Conservation (phyloP, 2,113 vertebrate genomes). For the Manacus vitellinus region DNA sequence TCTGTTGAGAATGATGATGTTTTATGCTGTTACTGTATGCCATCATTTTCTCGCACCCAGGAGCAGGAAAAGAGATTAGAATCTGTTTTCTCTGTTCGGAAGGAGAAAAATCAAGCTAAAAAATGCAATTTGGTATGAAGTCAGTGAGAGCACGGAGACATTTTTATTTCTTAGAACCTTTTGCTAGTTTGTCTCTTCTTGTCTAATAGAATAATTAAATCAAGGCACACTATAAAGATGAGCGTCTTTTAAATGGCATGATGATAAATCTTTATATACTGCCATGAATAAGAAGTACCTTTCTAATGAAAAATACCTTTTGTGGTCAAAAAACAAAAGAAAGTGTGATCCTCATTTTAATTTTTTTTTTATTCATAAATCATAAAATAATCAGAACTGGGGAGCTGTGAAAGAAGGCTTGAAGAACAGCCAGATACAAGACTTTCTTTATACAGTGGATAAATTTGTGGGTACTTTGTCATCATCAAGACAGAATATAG, state of each 20-base stretch:
- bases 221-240: neutral
- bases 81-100: neutral
- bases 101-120: neutral
- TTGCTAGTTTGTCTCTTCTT: neutral
- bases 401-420: constrained; percentile 74
- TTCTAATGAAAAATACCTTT: neutral
- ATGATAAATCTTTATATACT: neutral
- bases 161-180: neutral
- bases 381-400: constrained; percentile 72
- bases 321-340: neutral
- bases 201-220: neutral
- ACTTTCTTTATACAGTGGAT: constrained; percentile 78
- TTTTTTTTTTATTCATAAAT: neutral
- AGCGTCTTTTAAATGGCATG: neutral
- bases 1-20: neutral
- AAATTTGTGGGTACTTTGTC: constrained; percentile 74
- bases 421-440: constrained; percentile 69
- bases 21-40: neutral
- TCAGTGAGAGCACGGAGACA: neutral
- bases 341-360: neutral
- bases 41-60: neutral
- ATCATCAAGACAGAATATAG: constrained; percentile 73
- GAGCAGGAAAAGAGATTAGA: neutral
- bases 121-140: neutral
- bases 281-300: neutral